Percentiles rank a stretch among this genome's conserved stretches.
Evolutionary conservation across 1,140 invertebrate genomes (phyloP).

Genomic region (Micrasema longulum): DNA sequence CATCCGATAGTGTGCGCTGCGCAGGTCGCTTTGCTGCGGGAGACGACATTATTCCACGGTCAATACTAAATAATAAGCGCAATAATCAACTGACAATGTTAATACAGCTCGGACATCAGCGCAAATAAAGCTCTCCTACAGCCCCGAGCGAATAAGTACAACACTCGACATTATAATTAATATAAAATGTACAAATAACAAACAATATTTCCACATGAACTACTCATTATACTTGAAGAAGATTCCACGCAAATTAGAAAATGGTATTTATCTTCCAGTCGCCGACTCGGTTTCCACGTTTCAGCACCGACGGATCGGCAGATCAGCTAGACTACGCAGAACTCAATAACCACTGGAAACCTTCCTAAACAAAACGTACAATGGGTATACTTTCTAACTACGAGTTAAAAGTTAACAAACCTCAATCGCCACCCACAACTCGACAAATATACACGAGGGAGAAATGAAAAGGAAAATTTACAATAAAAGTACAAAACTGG

Average conservation of each 20-base stretch:
- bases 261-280: too few relatives aligned
- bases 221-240: background rate
- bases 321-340: constrained; percentile 14
- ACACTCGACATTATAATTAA: constrained; percentile 30
- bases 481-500: background rate
- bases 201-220: background rate
- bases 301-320: background rate
- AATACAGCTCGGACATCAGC: constrained; percentile 4
- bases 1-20: too few relatives aligned
- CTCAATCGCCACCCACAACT: background rate
- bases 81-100: constrained; percentile 1
- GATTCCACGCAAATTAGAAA: too few relatives aligned
- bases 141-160: constrained; percentile 39
- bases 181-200: constrained; percentile 36
- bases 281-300: too few relatives aligned
- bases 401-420: too few relatives aligned
- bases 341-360: constrained; percentile 25
- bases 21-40: too few relatives aligned
- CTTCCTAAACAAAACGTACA: constrained; percentile 15
- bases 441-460: constrained; percentile 11
- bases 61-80: constrained; percentile 5
- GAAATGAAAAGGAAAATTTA: background rate
- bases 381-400: constrained; percentile 2
- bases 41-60: too few relatives aligned
- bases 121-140: constrained; percentile 24